Percentiles rank a stretch among this genome's conserved stretches.
These are phyloP conservation scores for Lonchura striata DNA, from an alignment of 2,113 vertebrate genomes.

Conservation along the genomic window DNA sequence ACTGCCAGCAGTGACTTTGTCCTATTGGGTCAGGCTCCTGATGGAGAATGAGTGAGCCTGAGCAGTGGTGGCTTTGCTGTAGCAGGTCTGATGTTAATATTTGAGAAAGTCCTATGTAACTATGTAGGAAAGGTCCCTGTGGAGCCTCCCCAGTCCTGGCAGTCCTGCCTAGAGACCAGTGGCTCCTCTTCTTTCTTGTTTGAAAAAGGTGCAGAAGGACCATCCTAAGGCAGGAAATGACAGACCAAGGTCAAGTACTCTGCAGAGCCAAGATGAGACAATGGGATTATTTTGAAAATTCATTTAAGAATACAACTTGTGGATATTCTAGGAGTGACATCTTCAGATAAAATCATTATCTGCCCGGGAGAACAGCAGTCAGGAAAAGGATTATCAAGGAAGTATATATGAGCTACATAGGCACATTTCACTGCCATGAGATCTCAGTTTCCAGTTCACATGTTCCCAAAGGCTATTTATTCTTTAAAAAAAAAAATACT, in stretches of 20 bases:
- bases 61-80: neutral
- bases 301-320: conserved; percentile 31
- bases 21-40: neutral
- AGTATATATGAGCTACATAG: conserved; percentile 2
- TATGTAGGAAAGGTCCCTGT: neutral
- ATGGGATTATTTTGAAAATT: conserved; percentile 43
- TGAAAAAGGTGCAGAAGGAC: neutral
- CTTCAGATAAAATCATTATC: conserved; percentile 55
- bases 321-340: conserved; percentile 43
- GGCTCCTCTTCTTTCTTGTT: neutral
- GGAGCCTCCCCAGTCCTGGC: neutral
- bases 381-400: conserved; percentile 54
- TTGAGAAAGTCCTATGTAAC: neutral
- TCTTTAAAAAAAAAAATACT: conserved; percentile 41
- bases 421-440: conserved; percentile 44
- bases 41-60: accelerated
- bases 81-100: neutral
- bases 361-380: conserved; percentile 45
- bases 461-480: conserved; percentile 59
- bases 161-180: neutral
- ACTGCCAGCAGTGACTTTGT: neutral
- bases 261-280: conserved; percentile 8
- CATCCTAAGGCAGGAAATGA: neutral
- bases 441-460: conserved; percentile 48
- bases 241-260: conserved; percentile 43